These are phyloP conservation scores for Yoshiicerus persimilis DNA, from an alignment of 1,140 invertebrate genomes.

Conservation along the genomic window DNA sequence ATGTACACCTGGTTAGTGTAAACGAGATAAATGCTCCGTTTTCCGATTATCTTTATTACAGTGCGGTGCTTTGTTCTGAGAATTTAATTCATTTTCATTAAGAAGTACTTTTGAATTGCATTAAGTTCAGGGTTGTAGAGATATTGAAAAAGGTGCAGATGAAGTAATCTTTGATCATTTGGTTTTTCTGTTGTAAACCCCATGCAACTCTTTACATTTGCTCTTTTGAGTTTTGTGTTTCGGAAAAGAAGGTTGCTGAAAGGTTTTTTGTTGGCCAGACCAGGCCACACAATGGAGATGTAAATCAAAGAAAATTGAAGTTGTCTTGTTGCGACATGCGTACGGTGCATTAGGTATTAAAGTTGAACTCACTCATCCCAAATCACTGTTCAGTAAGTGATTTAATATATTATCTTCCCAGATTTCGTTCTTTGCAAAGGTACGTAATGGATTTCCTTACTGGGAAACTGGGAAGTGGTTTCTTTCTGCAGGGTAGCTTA, in stretches of 20 bases:
- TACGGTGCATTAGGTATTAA: not conserved
- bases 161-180: not conserved
- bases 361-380: not conserved
- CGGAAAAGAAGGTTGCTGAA: not conserved
- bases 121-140: not conserved
- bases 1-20: not conserved
- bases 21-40: not conserved
- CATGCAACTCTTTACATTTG: not conserved
- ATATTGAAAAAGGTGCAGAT: not conserved
- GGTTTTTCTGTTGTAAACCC: too few species aligned
- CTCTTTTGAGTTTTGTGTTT: not conserved
- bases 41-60: not conserved
- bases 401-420: not conserved
- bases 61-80: not conserved
- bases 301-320: conserved; percentile 9
- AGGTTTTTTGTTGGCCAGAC: not conserved
- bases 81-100: not conserved
- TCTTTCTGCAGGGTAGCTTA: not conserved
- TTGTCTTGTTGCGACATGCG: not conserved
- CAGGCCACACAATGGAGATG: not conserved
- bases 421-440: not conserved
- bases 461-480: not conserved
- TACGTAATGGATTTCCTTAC: conserved; percentile 5
- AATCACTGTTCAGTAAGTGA: not conserved
- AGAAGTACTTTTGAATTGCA: too few species aligned